These are phyloP conservation scores for Eremobia ochroleuca DNA, from an alignment of 2,888 invertebrate species.

Conservation along the genomic window DNA sequence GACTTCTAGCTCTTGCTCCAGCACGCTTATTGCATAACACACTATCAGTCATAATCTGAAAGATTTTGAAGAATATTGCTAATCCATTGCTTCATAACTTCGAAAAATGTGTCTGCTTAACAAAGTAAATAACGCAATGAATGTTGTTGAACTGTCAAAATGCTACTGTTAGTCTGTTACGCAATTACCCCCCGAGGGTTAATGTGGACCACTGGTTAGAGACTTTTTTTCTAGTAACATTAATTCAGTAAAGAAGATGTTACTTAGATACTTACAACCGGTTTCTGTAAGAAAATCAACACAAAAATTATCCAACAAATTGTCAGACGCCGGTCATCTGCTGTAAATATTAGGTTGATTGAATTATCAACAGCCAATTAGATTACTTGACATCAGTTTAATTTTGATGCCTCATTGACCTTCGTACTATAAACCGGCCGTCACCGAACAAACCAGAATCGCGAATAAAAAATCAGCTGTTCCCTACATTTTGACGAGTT, in stretches of 20 bases:
- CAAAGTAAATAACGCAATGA: background rate
- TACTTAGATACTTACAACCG: background rate
- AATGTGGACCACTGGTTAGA: background rate
- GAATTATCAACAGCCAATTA: constrained; percentile 4
- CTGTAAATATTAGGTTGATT: background rate
- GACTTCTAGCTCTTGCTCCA: background rate
- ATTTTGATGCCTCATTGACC: background rate
- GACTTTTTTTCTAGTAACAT: background rate
- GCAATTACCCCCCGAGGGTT: background rate
- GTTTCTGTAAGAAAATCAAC: background rate
- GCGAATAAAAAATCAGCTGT: too few relatives aligned
- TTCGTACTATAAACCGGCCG: background rate
- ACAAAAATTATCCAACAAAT: background rate
- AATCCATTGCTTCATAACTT: background rate
- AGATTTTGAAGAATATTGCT: background rate
- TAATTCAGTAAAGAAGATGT: background rate
- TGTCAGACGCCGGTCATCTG: background rate
- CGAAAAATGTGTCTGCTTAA: background rate
- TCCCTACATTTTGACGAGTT: too few relatives aligned
- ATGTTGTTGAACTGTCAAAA: background rate
- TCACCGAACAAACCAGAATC: too few relatives aligned
- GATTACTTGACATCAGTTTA: background rate
- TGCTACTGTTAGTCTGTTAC: background rate
- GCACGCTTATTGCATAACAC: background rate
- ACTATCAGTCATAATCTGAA: background rate